Percentiles rank a stretch among this genome's conserved stretches.
Conservation (phyloP, 2,113 vertebrate genomes). For the Sander lucioperca region DNA sequence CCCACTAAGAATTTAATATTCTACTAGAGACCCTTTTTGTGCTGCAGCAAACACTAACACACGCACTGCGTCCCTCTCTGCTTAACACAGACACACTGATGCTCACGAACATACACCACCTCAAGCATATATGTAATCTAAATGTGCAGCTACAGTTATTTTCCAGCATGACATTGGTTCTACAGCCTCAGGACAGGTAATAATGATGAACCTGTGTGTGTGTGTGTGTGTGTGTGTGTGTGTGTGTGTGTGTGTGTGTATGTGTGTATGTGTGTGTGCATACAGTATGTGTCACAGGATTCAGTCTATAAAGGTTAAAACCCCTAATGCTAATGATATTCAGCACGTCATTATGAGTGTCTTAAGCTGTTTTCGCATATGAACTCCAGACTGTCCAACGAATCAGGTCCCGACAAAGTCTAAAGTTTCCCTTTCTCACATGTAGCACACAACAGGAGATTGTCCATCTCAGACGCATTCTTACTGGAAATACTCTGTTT, state of each 20-base stretch:
- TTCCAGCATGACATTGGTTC: conserved; percentile 45
- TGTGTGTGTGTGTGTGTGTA: neutral
- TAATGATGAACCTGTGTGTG: conserved; percentile 45
- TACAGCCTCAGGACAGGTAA: conserved; percentile 45
- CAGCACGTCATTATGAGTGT: conserved; percentile 15
- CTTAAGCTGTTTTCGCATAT: too few species aligned
- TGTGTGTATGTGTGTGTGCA: neutral
- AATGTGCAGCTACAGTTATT: conserved; percentile 44
- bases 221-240: conserved; percentile 4
- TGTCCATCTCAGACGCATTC: too few species aligned
- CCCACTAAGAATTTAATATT: conserved; percentile 37
- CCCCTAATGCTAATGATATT: conserved; percentile 13
- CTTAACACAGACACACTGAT: conserved; percentile 16
- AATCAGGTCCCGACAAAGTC: too few species aligned
- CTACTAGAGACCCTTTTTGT: conserved; percentile 20
- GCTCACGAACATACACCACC: neutral
- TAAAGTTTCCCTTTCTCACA: too few species aligned
- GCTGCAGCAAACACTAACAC: conserved; percentile 36
- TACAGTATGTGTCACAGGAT: neutral
- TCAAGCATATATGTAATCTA: conserved; percentile 36
- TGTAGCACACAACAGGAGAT: too few species aligned
- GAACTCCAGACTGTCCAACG: too few species aligned
- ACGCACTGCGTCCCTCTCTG: neutral
- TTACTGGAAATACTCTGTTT: too few species aligned
- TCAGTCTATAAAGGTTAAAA: conserved; percentile 1